phyloP scores from a whole-genome alignment of 2,113 vertebrate species.

The Electrona antarctica region DNA sequence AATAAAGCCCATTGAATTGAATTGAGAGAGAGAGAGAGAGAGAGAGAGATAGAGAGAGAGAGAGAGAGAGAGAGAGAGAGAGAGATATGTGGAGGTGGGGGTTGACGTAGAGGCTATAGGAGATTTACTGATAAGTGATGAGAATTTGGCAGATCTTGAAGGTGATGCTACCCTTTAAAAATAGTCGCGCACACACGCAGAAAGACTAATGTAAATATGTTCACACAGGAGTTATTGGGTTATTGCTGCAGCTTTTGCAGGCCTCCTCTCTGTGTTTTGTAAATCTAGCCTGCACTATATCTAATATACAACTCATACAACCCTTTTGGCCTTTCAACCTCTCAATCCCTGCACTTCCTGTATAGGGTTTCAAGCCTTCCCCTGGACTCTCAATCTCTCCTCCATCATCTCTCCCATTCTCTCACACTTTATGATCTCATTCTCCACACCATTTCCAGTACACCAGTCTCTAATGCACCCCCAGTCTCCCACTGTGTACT shows the following conservation, averaged over 20 bases:
- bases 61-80: background rate
- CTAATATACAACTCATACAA: background rate
- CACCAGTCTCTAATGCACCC: no score
- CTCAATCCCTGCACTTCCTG: constrained; percentile 9
- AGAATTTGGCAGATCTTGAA: background rate
- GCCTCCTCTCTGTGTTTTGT: background rate
- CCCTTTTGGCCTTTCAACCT: constrained; percentile 1
- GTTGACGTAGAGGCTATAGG: background rate
- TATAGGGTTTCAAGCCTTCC: background rate
- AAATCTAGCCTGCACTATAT: no score
- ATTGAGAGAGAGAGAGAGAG: background rate
- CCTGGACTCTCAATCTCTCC: background rate
- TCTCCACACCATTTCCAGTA: background rate
- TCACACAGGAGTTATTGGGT: background rate
- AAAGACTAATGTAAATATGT: no score
- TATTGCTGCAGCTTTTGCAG: constrained; percentile 10
- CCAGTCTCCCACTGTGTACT: background rate
- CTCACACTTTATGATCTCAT: background rate
- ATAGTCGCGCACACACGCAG: no score
- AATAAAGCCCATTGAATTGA: no score
- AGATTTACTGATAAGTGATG: background rate
- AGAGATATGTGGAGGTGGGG: background rate
- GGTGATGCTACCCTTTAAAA: no score
- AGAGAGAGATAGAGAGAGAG: background rate
- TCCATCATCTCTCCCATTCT: background rate